phyloP scores from a whole-genome alignment of 2,113 vertebrate genomes.

The Patagioenas fasciata region DNA sequence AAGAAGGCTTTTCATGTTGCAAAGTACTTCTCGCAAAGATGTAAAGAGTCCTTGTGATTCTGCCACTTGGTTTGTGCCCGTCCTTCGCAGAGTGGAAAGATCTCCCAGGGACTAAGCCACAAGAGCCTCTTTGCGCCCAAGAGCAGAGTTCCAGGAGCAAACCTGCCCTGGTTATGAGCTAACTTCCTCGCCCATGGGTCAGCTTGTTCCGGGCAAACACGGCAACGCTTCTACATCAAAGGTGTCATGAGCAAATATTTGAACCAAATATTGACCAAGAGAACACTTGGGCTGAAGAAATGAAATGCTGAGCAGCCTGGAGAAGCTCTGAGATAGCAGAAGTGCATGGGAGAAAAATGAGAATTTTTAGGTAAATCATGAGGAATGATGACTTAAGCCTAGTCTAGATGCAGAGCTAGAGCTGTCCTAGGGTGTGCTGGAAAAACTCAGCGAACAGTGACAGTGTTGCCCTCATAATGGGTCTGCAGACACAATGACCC shows the following conservation, averaged over 20 bases:
- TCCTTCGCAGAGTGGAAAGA: neutral
- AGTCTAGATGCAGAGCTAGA: neutral
- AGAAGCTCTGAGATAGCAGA: neutral
- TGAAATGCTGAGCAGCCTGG: neutral
- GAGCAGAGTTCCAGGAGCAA: neutral
- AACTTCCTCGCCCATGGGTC: neutral
- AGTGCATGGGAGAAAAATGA: neutral
- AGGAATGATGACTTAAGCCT: neutral
- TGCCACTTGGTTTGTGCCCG: neutral
- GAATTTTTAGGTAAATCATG: neutral
- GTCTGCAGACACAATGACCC: neutral
- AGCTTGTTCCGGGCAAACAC: slow-evolving; percentile 14
- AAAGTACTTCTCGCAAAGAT: neutral
- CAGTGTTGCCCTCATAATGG: fast-evolving
- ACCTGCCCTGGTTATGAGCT: neutral
- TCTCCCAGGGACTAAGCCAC: neutral
- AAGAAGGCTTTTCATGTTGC: neutral
- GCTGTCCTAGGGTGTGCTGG: neutral
- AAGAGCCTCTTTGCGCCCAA: neutral
- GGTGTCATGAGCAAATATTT: neutral
- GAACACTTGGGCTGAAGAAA: neutral
- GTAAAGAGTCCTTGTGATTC: neutral
- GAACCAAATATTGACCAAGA: neutral
- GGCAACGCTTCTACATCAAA: neutral
- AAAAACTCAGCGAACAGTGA: fast-evolving